Conservation (phyloP, 1,140 invertebrate species). For the Asobara japonica region DNA sequence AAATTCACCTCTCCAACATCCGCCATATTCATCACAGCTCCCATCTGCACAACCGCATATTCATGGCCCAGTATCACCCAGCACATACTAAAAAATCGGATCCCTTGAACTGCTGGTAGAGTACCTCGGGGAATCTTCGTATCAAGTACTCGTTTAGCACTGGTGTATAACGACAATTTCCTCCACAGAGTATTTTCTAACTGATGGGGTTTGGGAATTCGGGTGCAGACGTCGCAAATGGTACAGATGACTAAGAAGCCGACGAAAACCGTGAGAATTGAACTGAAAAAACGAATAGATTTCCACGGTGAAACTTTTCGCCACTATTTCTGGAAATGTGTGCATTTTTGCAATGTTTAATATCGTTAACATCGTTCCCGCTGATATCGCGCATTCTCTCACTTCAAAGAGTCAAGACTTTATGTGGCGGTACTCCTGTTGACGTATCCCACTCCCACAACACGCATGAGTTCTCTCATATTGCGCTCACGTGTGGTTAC, state of each 20-base stretch:
- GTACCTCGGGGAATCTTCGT: conserved; percentile 29
- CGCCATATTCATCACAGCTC: conserved; percentile 33
- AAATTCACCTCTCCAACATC: conserved; percentile 6
- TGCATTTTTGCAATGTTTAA: no score
- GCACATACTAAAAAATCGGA: conserved; percentile 57
- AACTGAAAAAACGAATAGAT: neutral
- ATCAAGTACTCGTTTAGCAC: conserved; percentile 42
- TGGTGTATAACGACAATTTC: conserved; percentile 52
- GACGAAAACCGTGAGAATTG: neutral
- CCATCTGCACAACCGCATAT: conserved; percentile 39
- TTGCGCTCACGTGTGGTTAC: no score
- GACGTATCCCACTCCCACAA: no score
- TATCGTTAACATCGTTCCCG: no score
- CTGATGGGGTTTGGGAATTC: neutral
- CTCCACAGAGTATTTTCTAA: neutral
- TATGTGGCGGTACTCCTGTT: no score
- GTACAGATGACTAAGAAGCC: neutral
- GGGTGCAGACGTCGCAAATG: neutral
- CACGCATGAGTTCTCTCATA: no score
- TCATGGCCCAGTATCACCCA: conserved; percentile 61
- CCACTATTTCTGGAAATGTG: neutral
- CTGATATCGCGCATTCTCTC: no score
- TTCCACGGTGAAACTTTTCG: neutral
- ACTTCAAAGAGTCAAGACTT: no score
- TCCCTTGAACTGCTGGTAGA: conserved; percentile 52